These are phyloP conservation scores for Conger conger DNA, from an alignment of 2,113 vertebrate species.

Conservation along the genomic window DNA sequence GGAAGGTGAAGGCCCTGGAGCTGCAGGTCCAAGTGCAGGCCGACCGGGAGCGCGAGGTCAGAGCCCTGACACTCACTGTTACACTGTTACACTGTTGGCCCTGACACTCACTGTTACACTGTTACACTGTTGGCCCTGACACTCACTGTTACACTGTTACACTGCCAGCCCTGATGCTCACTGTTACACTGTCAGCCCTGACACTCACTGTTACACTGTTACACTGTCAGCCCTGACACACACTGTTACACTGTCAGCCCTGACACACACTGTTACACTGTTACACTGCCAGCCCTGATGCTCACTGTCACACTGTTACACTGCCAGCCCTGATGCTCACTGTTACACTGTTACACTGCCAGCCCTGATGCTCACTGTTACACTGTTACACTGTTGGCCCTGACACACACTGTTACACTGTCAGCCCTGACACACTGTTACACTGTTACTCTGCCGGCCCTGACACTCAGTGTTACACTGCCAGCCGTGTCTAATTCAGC, in stretches of 20 bases:
- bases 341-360: no score
- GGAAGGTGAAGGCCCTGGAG: constrained; percentile 78
- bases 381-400: background rate
- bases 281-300: background rate
- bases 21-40: constrained; percentile 77
- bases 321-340: background rate
- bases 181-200: background rate
- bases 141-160: background rate
- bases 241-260: background rate
- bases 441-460: background rate
- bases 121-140: background rate
- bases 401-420: background rate
- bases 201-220: background rate
- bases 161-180: background rate
- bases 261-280: background rate
- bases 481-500: background rate
- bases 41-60: constrained; percentile 81
- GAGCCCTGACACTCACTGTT: background rate
- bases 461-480: background rate
- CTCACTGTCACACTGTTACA: background rate
- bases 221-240: background rate
- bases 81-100: background rate
- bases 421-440: background rate
- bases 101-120: background rate
- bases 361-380: background rate